A percentile compares a stretch with the other conserved stretches of the same genome.
Conservation (phyloP, 1,140 invertebrate species). For the Batillaria attramentaria region DNA sequence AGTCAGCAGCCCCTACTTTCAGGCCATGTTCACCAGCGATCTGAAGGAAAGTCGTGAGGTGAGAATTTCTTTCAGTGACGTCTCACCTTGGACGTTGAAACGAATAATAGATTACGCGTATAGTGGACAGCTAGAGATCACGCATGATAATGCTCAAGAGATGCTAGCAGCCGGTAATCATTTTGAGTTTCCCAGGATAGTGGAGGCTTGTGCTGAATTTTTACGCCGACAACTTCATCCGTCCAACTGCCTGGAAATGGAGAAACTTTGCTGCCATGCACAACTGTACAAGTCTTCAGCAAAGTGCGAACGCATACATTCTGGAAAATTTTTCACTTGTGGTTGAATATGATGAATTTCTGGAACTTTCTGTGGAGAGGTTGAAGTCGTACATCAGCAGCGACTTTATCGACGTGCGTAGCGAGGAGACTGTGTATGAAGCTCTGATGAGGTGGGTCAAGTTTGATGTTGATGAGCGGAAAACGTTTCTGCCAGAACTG, state of each 20-base stretch:
- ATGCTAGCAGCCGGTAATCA: constrained; percentile 71
- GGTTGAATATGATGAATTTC: constrained; percentile 69
- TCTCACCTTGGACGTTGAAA: constrained; percentile 71
- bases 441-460: constrained; percentile 71
- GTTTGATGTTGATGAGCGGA: constrained; percentile 66
- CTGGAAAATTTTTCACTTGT: constrained; percentile 70
- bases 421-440: constrained; percentile 72
- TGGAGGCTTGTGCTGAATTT: constrained; percentile 69
- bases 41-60: constrained; percentile 69
- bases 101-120: constrained; percentile 72
- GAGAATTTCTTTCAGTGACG: constrained; percentile 68
- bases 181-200: constrained; percentile 72
- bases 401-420: constrained; percentile 69
- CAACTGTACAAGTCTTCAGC: constrained; percentile 65
- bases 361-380: constrained; percentile 67
- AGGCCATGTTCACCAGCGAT: constrained; percentile 73
- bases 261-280: constrained; percentile 70
- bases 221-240: constrained; percentile 69
- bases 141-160: constrained; percentile 70
- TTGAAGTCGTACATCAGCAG: constrained; percentile 64
- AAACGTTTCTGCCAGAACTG: constrained; percentile 59
- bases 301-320: constrained; percentile 64
- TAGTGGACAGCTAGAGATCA: constrained; percentile 70
- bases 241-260: constrained; percentile 72
- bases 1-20: constrained; percentile 72